Evolutionary conservation across 1,140 invertebrate genomes (phyloP).

Genomic region (Aphelenchoides fujianensis): DNA sequence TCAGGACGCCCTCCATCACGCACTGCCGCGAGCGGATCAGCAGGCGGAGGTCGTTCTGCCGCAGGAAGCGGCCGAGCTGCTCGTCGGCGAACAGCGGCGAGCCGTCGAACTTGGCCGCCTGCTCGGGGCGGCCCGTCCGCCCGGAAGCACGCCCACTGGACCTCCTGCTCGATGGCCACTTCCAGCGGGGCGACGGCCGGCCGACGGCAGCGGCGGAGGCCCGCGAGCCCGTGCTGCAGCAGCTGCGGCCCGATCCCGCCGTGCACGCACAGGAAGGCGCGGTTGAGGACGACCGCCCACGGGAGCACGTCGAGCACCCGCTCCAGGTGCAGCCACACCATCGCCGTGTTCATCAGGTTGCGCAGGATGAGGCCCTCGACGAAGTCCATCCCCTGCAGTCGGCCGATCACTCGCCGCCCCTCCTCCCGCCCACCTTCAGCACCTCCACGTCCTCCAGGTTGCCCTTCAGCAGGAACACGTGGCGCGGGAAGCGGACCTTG

Average conservation of each 20-base stretch:
- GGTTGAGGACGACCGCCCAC: background rate
- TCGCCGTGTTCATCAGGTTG: conserved; percentile 14
- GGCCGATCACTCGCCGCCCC: background rate
- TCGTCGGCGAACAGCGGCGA: conserved; percentile 18
- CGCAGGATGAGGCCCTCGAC: conserved; percentile 16
- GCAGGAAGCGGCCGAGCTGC: conserved; percentile 9
- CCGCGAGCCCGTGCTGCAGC: conserved; percentile 10
- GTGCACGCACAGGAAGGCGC: conserved; percentile 17
- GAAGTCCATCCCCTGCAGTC: conserved; percentile 23
- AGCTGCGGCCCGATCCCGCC: conserved; percentile 28
- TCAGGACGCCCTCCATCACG: conserved; percentile 22
- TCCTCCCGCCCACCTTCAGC: conserved; percentile 10
- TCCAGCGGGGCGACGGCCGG: conserved; percentile 5
- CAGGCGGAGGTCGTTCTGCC: conserved; percentile 20
- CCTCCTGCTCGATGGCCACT: conserved; percentile 15
- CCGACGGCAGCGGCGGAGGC: background rate
- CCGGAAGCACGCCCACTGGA: conserved; percentile 12
- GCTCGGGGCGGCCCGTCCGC: background rate
- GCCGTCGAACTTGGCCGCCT: conserved; percentile 9
- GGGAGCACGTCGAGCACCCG: background rate
- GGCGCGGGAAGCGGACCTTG: conserved; percentile 23
- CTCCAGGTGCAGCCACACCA: conserved; percentile 17
- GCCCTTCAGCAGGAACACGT: conserved; percentile 25
- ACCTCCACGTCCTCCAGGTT: conserved; percentile 22
- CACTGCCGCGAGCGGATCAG: conserved; percentile 20